These are phyloP conservation scores for Tenebrosternarchus preto DNA, from an alignment of 2,113 vertebrate species.

Conservation along the genomic window DNA sequence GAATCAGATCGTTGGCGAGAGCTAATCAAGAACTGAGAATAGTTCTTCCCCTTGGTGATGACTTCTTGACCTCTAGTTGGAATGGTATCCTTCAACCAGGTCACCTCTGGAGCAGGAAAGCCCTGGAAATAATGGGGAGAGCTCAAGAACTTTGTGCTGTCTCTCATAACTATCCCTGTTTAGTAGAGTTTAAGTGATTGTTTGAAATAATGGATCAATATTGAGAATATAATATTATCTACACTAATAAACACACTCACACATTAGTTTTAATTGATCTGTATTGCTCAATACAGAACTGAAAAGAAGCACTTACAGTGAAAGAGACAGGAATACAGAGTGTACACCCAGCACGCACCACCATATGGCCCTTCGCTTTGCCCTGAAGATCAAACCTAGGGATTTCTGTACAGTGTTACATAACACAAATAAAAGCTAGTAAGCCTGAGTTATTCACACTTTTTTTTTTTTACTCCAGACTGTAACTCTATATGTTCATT, in stretches of 20 bases:
- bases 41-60: slow-evolving; percentile 68
- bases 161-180: not conserved
- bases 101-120: slow-evolving; percentile 60
- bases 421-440: not conserved
- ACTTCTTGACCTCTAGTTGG: slow-evolving; percentile 60
- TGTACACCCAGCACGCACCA: slow-evolving; percentile 69
- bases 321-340: slow-evolving; percentile 66
- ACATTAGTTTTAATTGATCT: not conserved
- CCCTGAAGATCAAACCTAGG: slow-evolving; percentile 69
- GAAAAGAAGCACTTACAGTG: slow-evolving; percentile 58
- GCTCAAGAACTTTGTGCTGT: not conserved
- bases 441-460: not conserved
- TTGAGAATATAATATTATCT: not conserved
- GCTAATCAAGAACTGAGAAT: slow-evolving; percentile 70
- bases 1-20: slow-evolving; percentile 65
- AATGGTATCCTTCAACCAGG: slow-evolving; percentile 68
- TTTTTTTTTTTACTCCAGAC: not conserved
- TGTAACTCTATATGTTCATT: too few species aligned
- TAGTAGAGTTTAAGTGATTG: not conserved
- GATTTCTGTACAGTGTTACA: slow-evolving; percentile 42
- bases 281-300: not conserved
- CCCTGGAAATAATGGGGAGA: slow-evolving; percentile 53
- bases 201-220: not conserved
- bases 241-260: not conserved
- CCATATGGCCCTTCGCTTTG: slow-evolving; percentile 71